Conservation (phyloP, 2,113 vertebrate genomes). For the Trochalopteron elliotii region DNA sequence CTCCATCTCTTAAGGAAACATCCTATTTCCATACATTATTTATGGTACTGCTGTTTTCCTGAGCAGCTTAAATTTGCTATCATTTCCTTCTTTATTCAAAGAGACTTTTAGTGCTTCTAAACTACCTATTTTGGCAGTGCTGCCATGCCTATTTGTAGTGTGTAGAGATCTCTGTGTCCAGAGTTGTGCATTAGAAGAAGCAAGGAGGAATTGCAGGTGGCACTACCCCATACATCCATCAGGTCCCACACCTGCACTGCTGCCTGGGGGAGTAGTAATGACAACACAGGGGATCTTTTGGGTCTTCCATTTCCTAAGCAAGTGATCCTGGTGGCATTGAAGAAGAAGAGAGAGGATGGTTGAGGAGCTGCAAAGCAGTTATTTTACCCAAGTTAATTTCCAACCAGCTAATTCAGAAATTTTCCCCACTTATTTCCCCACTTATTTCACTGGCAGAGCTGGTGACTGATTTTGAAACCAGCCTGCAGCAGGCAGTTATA, state of each 20-base stretch:
- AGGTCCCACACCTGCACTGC: not conserved
- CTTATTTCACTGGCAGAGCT: not conserved
- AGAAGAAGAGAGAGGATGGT: not conserved
- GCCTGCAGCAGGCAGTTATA: not conserved
- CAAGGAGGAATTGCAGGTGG: not conserved
- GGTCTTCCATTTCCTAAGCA: not conserved
- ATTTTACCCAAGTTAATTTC: not conserved
- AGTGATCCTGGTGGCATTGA: not conserved
- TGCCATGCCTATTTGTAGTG: not conserved
- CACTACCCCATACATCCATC: not conserved
- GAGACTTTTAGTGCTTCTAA: not conserved
- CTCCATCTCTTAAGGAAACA: conserved; percentile 5
- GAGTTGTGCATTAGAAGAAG: not conserved
- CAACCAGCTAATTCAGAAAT: not conserved
- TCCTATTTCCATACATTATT: conserved; percentile 30
- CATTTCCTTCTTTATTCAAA: not conserved
- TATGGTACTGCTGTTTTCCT: not conserved
- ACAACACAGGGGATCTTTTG: not conserved
- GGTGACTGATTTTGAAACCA: not conserved
- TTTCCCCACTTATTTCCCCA: not conserved
- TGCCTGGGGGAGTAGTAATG: not conserved
- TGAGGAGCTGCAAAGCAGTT: not conserved
- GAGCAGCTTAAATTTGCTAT: not conserved
- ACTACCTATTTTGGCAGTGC: not conserved
- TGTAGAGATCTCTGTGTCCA: not conserved